Evolutionary conservation across 2,888 invertebrate genomes (phyloP), one percentile per base, ranked within the genome.

Genomic region (Lasioglossum figueresi): DNA sequence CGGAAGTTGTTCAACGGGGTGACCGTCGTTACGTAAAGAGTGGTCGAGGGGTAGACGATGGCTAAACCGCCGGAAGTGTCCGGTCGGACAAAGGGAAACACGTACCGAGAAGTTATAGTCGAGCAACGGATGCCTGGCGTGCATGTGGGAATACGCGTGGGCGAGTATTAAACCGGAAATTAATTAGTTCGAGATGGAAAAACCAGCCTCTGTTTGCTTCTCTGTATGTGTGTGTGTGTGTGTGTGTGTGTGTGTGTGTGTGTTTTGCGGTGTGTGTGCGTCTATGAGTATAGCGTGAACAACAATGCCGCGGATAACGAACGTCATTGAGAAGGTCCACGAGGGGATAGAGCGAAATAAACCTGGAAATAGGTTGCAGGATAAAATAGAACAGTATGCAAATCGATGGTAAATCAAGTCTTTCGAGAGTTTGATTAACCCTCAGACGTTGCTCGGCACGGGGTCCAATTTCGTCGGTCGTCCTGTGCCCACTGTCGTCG

Each of bases 131-230:
- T 43, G 34, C 34, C 8, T 31, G 8, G n/a, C 14, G 43, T 8
- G 8, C 37, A 34, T 74, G 12, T 71, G 70, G 48, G 48, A 83
- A 74, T 52, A 63, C 31, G 77, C 73, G 68, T 70, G 12, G 68
- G 74, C 70, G 78, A 43, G 34, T 14, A 27, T 78, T 71, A 78
- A 75, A 75, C 52, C 37, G 56, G 16, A 37, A 23, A 56, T 63
- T 83, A 84, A 84, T 84, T 84, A 84, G 78, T 75, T 78, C 43
- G 2, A 27, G 27, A 16, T 12, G 5, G 73, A 23, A 71, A 70
- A 78, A 75, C 40, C 27, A 27, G 27, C 4, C 14, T 12, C n/a
- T 56, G 59, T 56, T 12, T n/a, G 56, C 8, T 4, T 12, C n/a
- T 23, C 8, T 8, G 52, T 8, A n/a, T 12, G 4, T 45, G 48